Evolutionary conservation across 2,888 invertebrate genomes (phyloP).

Genomic region (Ariolimax columbianus): DNA sequence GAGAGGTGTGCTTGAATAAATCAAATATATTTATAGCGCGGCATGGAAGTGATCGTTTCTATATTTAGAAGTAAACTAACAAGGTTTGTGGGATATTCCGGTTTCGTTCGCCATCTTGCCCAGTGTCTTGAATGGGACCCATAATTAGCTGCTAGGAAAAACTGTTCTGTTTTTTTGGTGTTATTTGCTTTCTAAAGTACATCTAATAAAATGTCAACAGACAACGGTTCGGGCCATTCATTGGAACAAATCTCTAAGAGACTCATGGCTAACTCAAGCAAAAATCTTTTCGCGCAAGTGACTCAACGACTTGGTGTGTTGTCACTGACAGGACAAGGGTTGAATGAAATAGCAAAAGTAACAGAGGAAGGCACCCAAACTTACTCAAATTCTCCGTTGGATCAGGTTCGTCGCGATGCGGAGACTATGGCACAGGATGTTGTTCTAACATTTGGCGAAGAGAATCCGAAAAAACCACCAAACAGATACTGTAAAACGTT

Average conservation of each 20-base stretch:
- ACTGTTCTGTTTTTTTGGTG: background rate
- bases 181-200: background rate
- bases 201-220: conserved; percentile 30
- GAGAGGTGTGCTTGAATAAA: too few relatives aligned
- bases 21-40: too few relatives aligned
- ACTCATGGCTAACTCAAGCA: conserved; percentile 46
- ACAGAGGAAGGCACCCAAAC: conserved; percentile 67
- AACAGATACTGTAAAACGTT: conserved; percentile 75
- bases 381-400: conserved; percentile 63
- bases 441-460: conserved; percentile 62
- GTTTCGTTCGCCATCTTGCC: conserved; percentile 28
- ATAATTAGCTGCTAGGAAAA: conserved; percentile 15
- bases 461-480: conserved; percentile 63
- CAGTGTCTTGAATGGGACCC: conserved; percentile 3
- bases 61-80: background rate
- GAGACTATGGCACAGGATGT: conserved; percentile 71
- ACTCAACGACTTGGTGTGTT: conserved; percentile 69
- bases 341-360: conserved; percentile 63
- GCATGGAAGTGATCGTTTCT: background rate
- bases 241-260: background rate
- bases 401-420: conserved; percentile 68
- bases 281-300: conserved; percentile 69
- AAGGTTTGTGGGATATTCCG: background rate
- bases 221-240: background rate
- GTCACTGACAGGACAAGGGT: conserved; percentile 61